A percentile compares a stretch with the other conserved stretches of the same genome.
Conservation (phyloP, 2,113 vertebrate genomes). For the Cebus imitator region DNA sequence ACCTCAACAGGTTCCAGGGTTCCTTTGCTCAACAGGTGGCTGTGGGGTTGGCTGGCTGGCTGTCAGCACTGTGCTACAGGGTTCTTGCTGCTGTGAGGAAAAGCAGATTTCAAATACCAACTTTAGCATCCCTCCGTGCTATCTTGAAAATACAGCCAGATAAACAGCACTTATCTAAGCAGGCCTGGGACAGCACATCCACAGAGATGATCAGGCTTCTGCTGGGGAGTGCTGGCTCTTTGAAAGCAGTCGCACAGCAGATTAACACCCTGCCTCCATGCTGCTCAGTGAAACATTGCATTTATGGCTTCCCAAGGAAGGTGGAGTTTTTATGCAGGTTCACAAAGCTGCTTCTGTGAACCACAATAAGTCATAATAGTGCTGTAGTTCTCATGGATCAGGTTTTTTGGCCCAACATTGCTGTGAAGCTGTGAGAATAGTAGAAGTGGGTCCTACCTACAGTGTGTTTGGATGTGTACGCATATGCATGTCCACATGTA, state of each 20-base stretch:
- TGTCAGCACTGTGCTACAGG: not conserved
- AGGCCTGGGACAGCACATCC: not conserved
- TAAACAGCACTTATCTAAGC: not conserved
- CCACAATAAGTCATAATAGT: not conserved
- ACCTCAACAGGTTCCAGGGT: not conserved
- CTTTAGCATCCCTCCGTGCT: not conserved
- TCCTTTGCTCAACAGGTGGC: not conserved
- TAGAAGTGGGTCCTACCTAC: not conserved
- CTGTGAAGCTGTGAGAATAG: not conserved
- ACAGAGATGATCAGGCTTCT: slow-evolving; percentile 32
- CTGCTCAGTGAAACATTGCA: not conserved
- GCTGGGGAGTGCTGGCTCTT: not conserved
- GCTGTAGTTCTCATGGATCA: not conserved
- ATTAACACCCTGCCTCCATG: not conserved
- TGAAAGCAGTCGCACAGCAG: not conserved
- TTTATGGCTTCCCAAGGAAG: not conserved
- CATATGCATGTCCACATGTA: not conserved
- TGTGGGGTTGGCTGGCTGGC: not conserved
- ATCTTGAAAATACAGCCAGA: not conserved
- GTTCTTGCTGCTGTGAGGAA: not conserved
- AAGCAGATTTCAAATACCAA: not conserved
- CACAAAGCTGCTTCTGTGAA: not conserved
- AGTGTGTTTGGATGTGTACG: not conserved
- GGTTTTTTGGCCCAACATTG: not conserved
- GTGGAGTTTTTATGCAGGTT: not conserved